Evolutionary conservation across 2,888 invertebrate species (phyloP), one percentile per base, ranked within the genome.

Genomic region (Melanargia galathea): DNA sequence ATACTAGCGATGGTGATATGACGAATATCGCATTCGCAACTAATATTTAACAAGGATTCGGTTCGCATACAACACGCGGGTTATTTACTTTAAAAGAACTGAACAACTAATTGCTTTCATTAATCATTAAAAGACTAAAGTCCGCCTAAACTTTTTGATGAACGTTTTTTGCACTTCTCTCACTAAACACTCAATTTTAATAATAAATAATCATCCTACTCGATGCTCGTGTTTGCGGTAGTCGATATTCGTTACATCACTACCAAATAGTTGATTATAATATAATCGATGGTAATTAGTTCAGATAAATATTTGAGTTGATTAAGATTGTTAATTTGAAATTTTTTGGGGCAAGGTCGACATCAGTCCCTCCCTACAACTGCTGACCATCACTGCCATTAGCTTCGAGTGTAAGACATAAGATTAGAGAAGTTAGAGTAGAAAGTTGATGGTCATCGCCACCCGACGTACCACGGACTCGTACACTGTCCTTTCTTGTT

Each of bases 311-410:
- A 69, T 77, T 83, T 75, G 38, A 63, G 77, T 85, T 81, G 68
- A 70, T 83, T 52, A 79, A 74, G 66, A 52, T 74, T 76, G 78
- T 48, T 81, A 65, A 70, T 80, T 85, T 82, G 60, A 61, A 66
- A 71, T 82, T 84, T 56, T 73, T 79, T 75, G 78, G 74, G 86
- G 82, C 64, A 79, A 60, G 81, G 83, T 81, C 64, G 84, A 83
- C 80, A 38, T 43, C 40, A 51, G 82, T 85, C 87, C 86, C 86
- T 79, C 84, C 86, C 85, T 73, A 78, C 84, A 85, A 84, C 86
- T 82, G 84, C 86, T 83, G 77, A 83, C 79, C 80, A 83, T 73
- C 87, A 90, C 90, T 90, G 90, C 90, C 90, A 90, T 84, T 86
- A 84, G 82, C 75, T 71, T 78, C 79, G 78, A 71, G 71, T 74